Evolutionary conservation across 1,140 invertebrate species (phyloP), one percentile per base, ranked within the genome.

Genomic region (Drosophila willistoni): DNA sequence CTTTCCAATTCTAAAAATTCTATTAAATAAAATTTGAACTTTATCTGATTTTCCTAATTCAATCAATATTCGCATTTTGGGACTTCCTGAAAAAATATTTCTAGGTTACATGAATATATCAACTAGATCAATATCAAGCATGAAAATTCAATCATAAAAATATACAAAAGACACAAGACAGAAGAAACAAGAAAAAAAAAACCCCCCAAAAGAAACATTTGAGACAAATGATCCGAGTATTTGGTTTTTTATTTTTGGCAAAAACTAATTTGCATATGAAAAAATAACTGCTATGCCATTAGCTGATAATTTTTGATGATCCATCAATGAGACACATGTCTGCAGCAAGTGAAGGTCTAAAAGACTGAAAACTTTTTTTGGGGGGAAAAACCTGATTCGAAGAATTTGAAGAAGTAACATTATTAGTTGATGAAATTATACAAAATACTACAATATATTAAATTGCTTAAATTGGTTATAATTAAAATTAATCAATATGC

Each of bases 351-450:
- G 44, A 51, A 51, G 44, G 44, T 51, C 19, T 51, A 9, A 39
- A n/a, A 39, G 3, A 39, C 12, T 39, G 36, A 13, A 39, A 14
- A 17, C 14, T 22, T 3, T 19, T 7, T 47, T 25, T 2, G n/a
- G 29, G 56, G 56, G 56, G 56, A 59, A 59, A 59, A 36, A 59
- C 33, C 34, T 17, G 7, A 39, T 59, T 59, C 56, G 9, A 36
- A 36, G 56, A 57, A 57, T 17, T 34, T 33, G 13, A 14, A 44
- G n/a, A 44, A 44, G 13, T 33, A 33, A 29, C 25, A 56, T 25
- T 6, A 56, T 25, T 57, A 7, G 2, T 9, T 17, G 3, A 57
- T 17, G 33, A 10, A 57, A 17, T 34, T 57, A 57, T 57, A 14
- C 33, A 57, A 36, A 57, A 34, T 36, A 14, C n/a, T n/a, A 57